Evolutionary conservation across 2,113 vertebrate genomes (phyloP).

Genomic region (Leiothrix lutea): DNA sequence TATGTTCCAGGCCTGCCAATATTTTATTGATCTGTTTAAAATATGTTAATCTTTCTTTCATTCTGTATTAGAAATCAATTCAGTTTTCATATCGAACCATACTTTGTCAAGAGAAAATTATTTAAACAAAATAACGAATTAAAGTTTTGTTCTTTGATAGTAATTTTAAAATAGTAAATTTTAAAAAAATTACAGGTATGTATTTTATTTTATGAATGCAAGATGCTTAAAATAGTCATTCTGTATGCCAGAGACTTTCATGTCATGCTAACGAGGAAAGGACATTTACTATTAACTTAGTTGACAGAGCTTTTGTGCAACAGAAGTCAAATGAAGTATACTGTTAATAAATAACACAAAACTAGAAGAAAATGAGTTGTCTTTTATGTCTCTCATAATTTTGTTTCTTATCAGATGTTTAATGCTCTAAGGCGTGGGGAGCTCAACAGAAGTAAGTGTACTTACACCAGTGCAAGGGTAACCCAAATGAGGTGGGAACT

Average conservation of each 20-base stretch:
- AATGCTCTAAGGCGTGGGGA: not conserved
- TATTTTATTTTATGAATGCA: not conserved
- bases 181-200: not conserved
- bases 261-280: not conserved
- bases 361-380: not conserved
- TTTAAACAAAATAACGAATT: not conserved
- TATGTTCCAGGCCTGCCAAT: not conserved
- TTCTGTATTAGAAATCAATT: not conserved
- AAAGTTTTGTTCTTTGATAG: not conserved
- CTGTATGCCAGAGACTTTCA: not conserved
- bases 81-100: not conserved
- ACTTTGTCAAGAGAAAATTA: not conserved
- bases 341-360: slow-evolving; percentile 7
- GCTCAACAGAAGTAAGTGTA: not conserved
- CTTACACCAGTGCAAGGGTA: not conserved
- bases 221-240: not conserved
- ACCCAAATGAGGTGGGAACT: not conserved
- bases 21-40: not conserved
- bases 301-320: not conserved
- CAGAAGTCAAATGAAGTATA: not conserved
- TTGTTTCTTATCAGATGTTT: not conserved
- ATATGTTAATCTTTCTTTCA: not conserved
- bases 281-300: not conserved
- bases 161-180: not conserved
- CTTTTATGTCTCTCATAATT: not conserved